Evolutionary conservation across 2,113 vertebrate species (phyloP).

Genomic region (Calyptomena viridis): DNA sequence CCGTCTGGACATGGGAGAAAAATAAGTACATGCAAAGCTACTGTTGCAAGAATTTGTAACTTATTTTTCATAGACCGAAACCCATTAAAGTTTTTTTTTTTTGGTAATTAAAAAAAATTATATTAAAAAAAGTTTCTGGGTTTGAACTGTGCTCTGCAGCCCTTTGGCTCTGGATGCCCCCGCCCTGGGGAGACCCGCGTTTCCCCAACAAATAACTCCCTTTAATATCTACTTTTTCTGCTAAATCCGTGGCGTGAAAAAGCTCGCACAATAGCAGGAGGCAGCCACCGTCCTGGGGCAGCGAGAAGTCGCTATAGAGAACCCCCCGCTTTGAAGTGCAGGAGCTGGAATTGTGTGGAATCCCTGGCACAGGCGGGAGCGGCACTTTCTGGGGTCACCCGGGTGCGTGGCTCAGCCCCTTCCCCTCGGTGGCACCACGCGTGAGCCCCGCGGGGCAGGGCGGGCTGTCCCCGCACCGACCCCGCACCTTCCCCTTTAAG

Average conservation of each 20-base stretch:
- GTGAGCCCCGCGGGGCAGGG: neutral
- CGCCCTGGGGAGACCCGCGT: neutral
- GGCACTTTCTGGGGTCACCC: neutral
- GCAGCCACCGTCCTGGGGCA: conserved; percentile 26
- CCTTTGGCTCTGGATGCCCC: neutral
- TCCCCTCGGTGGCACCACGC: neutral
- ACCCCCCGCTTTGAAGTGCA: conserved; percentile 28
- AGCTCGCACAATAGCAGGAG: conserved; percentile 33
- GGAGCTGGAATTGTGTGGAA: conserved; percentile 8
- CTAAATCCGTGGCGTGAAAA: conserved; percentile 48
- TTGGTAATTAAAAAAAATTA: neutral
- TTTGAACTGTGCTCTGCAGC: neutral
- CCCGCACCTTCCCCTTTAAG: neutral
- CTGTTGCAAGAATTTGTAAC: conserved; percentile 88
- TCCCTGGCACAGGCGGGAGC: neutral
- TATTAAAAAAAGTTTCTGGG: neutral
- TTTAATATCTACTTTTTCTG: conserved; percentile 11
- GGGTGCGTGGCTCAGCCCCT: neutral
- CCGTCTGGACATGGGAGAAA: conserved; percentile 83
- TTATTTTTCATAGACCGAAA: conserved; percentile 74
- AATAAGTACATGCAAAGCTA: conserved; percentile 84
- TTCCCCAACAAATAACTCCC: neutral
- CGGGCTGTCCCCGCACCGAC: neutral
- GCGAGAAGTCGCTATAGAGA: conserved; percentile 59
- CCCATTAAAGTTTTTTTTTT: conserved; percentile 48